Percentiles rank a stretch among this genome's conserved stretches.
Evolutionary conservation across 2,888 invertebrate genomes (phyloP).

Genomic region (Brachycybe producta): DNA sequence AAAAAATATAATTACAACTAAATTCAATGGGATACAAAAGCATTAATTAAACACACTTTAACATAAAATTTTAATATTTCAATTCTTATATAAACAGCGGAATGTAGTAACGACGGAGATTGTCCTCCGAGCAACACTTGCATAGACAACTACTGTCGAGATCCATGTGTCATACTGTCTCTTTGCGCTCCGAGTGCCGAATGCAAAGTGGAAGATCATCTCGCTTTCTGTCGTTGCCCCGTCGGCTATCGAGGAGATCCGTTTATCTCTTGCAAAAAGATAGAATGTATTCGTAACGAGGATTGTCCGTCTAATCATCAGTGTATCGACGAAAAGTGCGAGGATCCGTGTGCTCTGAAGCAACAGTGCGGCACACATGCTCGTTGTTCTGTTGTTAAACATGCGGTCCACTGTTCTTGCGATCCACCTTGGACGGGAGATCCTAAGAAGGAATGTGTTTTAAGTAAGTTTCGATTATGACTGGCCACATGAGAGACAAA

Average conservation of each 20-base stretch:
- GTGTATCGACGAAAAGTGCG: constrained; percentile 54
- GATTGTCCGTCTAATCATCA: constrained; percentile 27
- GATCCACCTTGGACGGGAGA: constrained; percentile 42
- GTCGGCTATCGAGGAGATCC: constrained; percentile 62
- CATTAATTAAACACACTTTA: too few species aligned
- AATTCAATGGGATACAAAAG: too few species aligned
- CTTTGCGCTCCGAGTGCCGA: constrained; percentile 66
- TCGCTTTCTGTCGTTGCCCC: constrained; percentile 59
- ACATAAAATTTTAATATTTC: background rate
- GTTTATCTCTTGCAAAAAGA: constrained; percentile 25
- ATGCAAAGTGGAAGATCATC: constrained; percentile 40
- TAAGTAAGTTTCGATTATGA: constrained; percentile 20
- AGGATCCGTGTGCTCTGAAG: constrained; percentile 46
- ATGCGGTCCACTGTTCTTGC: constrained; percentile 40
- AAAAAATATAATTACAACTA: too few species aligned
- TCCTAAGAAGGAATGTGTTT: constrained; percentile 22
- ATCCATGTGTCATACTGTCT: constrained; percentile 56
- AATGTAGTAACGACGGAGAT: constrained; percentile 25
- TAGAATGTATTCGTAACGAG: constrained; percentile 17
- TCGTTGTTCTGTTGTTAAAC: constrained; percentile 50
- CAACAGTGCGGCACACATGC: constrained; percentile 41
- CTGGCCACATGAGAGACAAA: background rate
- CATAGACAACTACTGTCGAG: constrained; percentile 50
- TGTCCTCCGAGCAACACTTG: constrained; percentile 27
- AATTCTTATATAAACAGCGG: constrained; percentile 30